Conservation (phyloP, 2,797 vertebrate species). For the Botia kubotai region DNA sequence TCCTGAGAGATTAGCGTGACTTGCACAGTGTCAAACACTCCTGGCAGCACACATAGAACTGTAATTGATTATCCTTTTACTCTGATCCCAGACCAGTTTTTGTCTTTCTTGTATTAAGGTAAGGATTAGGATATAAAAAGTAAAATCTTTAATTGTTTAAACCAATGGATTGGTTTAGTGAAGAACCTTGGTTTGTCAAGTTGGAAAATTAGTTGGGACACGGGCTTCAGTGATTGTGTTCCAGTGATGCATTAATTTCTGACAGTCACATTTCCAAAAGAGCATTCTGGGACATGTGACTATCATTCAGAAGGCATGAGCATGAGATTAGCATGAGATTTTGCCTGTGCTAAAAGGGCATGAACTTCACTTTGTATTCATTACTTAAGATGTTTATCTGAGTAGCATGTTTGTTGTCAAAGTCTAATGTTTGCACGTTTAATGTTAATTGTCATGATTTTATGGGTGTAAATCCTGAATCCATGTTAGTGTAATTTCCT, state of each 20-base stretch:
- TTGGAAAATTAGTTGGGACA: background rate
- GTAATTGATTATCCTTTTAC: background rate
- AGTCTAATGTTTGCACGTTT: background rate
- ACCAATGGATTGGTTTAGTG: conserved; percentile 27
- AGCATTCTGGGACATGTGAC: conserved; percentile 24
- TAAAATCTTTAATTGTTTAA: background rate
- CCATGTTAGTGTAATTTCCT: conserved; percentile 5
- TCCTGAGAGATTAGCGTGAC: conserved; percentile 35
- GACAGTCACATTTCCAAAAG: conserved; percentile 25
- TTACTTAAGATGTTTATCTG: background rate
- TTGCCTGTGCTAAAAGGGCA: conserved; percentile 28
- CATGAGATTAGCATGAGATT: conserved; percentile 3
- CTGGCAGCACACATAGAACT: conserved; percentile 14
- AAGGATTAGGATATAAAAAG: conserved; percentile 1
- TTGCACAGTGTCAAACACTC: conserved; percentile 19
- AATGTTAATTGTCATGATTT: background rate
- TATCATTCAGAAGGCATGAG: conserved; percentile 45
- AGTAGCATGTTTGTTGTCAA: background rate
- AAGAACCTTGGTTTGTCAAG: conserved; percentile 1
- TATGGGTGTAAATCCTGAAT: background rate
- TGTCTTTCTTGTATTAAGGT: background rate
- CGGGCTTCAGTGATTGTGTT: background rate
- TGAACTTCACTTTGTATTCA: conserved; percentile 33
- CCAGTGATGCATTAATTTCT: conserved; percentile 7
- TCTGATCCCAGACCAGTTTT: background rate